Evolutionary conservation across 2,888 invertebrate genomes (phyloP), one percentile per base, ranked within the genome.

Genomic region (Seira ritae): DNA sequence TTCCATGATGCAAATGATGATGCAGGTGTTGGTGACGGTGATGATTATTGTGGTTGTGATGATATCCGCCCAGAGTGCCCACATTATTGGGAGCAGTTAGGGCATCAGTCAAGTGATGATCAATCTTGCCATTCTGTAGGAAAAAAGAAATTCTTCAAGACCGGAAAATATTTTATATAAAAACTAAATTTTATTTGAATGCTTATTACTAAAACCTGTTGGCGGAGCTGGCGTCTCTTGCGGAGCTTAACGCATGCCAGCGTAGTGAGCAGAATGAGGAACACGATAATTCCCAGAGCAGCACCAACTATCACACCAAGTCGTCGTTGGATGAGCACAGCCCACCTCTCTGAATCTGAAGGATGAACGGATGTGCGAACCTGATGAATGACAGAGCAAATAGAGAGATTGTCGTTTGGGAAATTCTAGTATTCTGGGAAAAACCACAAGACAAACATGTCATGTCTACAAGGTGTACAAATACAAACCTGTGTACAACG

Each of bases 301-400:
- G 96, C 95, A 73, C 96, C 96, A 78, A 97, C 95, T 89, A 96
- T 96, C 87, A 97, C 93, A 37, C 96, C 96, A 79, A 97, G 92
- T 87, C 96, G 93, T 83, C 96, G 92, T 2, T 96, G 95, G 42
- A 80, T 70, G 55, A 96, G 92, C 90, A 97, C 94, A 84, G 95
- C 95, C 73, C 81, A 84, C 71, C 70, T 77, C 46, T 94, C 89
- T 85, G 62, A 84, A 72, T 76, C 87, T 75, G 84, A 89, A 69
- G 75, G 88, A 80, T 85, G 88, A 94, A 66, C 95, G 12, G 86
- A 83, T 15, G 89, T 89, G 20, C 89, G 84, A 65, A 89, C 87
- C 89, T 89, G 75, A n/a, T n/a, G n/a, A 22, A 31, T 31, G 24
- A 71, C n/a, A 62, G 69, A 55, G 69, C n/a, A 82, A 42, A 67